Percentiles rank a stretch among this genome's conserved stretches.
Evolutionary conservation across 2,113 vertebrate genomes (phyloP).

Genomic region (Riparia riparia): DNA sequence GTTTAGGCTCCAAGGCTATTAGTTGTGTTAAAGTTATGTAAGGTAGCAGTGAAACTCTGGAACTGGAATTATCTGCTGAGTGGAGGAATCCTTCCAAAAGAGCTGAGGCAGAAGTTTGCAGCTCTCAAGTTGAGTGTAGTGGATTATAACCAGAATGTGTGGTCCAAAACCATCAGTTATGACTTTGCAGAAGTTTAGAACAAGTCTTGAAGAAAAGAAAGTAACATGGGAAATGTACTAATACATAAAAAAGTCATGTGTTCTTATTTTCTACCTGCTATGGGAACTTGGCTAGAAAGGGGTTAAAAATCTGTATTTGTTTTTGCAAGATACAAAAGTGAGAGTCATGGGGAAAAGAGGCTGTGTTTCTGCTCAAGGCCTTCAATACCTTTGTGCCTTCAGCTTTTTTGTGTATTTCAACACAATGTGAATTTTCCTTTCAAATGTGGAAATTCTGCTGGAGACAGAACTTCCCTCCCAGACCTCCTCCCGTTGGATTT

Average conservation of each 20-base stretch:
- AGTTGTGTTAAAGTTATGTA: not conserved
- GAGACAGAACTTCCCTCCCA: not conserved
- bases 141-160: not conserved
- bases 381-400: not conserved
- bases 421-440: not conserved
- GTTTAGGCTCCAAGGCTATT: not conserved
- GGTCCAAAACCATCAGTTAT: not conserved
- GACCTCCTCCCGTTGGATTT: not conserved
- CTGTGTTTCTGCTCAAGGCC: not conserved
- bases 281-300: not conserved
- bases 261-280: not conserved
- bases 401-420: not conserved
- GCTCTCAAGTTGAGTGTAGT: not conserved
- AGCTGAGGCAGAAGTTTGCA: not conserved
- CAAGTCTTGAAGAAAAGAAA: not conserved
- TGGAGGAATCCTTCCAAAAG: not conserved
- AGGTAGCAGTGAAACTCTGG: not conserved
- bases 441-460: not conserved
- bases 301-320: not conserved
- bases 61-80: not conserved
- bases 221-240: not conserved
- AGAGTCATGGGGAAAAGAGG: not conserved
- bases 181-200: not conserved
- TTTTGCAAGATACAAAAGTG: not conserved
- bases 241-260: not conserved